Evolutionary conservation across 2,888 invertebrate genomes (phyloP), one percentile per base, ranked within the genome.

Genomic region (Megaustenia siamemsis): DNA sequence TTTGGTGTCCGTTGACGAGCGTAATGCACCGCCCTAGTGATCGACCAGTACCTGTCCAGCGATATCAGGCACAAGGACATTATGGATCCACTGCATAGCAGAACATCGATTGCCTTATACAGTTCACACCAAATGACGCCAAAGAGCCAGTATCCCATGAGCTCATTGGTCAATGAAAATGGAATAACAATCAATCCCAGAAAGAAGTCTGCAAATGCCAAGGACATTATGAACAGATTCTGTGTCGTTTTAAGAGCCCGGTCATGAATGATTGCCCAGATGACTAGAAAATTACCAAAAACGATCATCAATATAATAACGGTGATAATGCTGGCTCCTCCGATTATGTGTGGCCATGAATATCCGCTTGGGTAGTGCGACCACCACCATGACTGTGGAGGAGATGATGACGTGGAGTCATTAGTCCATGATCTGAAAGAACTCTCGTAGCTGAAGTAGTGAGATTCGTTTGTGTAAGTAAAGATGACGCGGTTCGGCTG

Each of bases 71-170:
- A 98, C 95, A 99, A 95, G 95, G 98, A 98, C 96, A 98, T 97
- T 89, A 99, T 99, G 87, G 98, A 98, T 77, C 98, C 98, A 21
- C 98, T 99, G 94, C 98, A 98, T 92, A 98, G 95, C 77, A 99
- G 95, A 91, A 99, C 98, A 95, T 99, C 99, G 96, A 98, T 97
- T 35, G 98, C 98, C 81, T 95, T 92, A 94, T 94, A 95, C 92
- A 99, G 96, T 94, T 98, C 98, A 94, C 98, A 99, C 98, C 98
- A 98, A 96, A 98, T 96, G 90, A 96, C 96, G 85, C 98, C 98
- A 93, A 99, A 99, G 94, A 98, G 97, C 99, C 98, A 99, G 93
- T 98, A 98, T 21, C 98, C 98, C 98, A 99, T 98, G 90, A 99
- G 95, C 95, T 98, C 98, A 93, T 98, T 98, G 66, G 98, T 98